Evolutionary conservation across 2,797 vertebrate species (phyloP), one percentile per base, ranked within the genome.

Genomic region (Poliocrania exsul): DNA sequence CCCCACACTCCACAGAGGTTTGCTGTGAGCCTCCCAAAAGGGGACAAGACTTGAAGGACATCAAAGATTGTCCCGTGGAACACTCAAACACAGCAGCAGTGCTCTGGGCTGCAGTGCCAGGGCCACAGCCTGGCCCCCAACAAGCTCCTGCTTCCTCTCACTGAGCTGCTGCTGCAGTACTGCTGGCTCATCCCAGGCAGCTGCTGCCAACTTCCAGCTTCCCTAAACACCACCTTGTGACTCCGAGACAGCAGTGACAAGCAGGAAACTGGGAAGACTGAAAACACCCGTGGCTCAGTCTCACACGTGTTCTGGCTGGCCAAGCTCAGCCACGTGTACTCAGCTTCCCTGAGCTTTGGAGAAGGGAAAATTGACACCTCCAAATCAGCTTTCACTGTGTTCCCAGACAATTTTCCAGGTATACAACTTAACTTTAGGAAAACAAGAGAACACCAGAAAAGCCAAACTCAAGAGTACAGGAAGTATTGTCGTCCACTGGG

Each of bases 41-140:
- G 14, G 26, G n/a, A 6, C 0, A 0, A 12, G 38, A 25, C 35
- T 18, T 18, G 17, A 50, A n/a, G 44, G 10, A 0, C 40, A 3
- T 9, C 11, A 6, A 28, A 37, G 33, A 4, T 3, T 13, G 20
- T 29, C 19, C 26, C 40, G 28, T 13, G 8, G 20, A 20, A 42
- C 3, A 28, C 12, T 64, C 28, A 33, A 26, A 12, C 15, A 29
- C 13, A 0, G 16, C 38, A 7, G 38, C 58, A 29, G 70, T 10
- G 4, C 14, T 6, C 40, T 2, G 26, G 33, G 47, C 6, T 20
- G n/a, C 72, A 38, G 33, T 15, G 72, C 44, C 33, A 15, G 46
- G 28, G 17, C 3, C 44, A 44, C 5, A 4, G 40, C 14, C 29
- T n/a, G 61, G 40, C 29, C 44, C 61, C 10, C 33, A 37, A 37